Base-by-base conservation (phyloP, 2,797 vertebrate species). In the Coregonus suidteri region DNA sequence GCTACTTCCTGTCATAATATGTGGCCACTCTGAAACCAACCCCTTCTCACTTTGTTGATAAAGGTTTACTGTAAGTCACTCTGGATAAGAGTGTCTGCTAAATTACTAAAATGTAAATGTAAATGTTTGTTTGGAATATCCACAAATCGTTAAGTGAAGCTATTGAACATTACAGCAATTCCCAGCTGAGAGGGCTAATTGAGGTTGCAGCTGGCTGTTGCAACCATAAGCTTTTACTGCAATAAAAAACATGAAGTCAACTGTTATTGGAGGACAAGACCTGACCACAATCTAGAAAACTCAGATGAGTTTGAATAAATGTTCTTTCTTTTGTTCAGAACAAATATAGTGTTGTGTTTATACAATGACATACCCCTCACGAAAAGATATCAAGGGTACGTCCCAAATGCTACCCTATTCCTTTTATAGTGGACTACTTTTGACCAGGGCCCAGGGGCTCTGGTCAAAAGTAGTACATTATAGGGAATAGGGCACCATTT, bases 11-110 rank as follows among this genome's bases (percentile, higher is more conserved):
- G 77, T 68, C 47, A 77, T 65, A 77, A 82, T 76, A 77, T 74
- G 11, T 14, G 54, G 70, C 65, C 59, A 79, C 83, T 78, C 82
- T 79, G 79, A 84, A 35, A 66, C 31, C 66, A 71, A 65, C 18
- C 4, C n/a, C 3, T 35, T 51, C 71, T 34, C 70, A 30, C 4
- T 18, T n/a, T 76, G 68, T 70, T 47, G 34, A 34, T 16, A 41
- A 20, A 87, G 82, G 47, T 1, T 67, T 64, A 64, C 59, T 64
- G 59, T 64, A 59, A 59, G 56, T n/a, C 7, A 7, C 25, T 64
- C 56, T 62, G 18, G 59, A 64, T 25, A 25, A 15, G 59, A 64
- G 59, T 25, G 59, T 64, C 59, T 20, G 20, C 20, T 64, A 64
- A 64, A 62, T 62, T n/a, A 62, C 20, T 62, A 0, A 62, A 20